Evolutionary conservation across 2,797 vertebrate species (phyloP).

Genomic region (Eupleurogrammus muticus): DNA sequence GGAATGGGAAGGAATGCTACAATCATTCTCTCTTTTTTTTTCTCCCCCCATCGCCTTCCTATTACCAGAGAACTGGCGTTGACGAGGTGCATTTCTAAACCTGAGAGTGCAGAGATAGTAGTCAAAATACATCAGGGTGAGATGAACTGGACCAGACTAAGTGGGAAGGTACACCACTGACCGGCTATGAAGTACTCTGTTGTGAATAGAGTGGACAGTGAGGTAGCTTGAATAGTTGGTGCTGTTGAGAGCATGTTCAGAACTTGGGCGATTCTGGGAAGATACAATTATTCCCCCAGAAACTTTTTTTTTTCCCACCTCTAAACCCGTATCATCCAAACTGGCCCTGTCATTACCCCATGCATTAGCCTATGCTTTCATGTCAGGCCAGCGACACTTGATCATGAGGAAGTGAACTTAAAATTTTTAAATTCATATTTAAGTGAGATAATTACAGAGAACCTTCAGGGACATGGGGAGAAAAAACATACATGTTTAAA

Average conservation of each 20-base stretch:
- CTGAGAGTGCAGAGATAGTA: slow-evolving; percentile 50
- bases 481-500: too few relatives aligned
- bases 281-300: slow-evolving; percentile 53
- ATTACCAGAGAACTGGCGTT: slow-evolving; percentile 55
- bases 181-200: slow-evolving; percentile 24
- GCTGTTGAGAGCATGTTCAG: slow-evolving; percentile 43
- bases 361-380: slow-evolving; percentile 5
- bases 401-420: not conserved
- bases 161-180: slow-evolving; percentile 50
- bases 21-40: slow-evolving; percentile 17
- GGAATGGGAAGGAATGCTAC: slow-evolving; percentile 68
- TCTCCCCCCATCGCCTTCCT: slow-evolving; percentile 43
- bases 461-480: too few relatives aligned
- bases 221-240: slow-evolving; percentile 56
- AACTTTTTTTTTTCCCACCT: slow-evolving; percentile 53
- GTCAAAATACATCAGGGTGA: slow-evolving; percentile 76
- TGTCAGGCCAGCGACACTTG: not conserved
- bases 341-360: slow-evolving; percentile 21
- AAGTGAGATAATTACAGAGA: slow-evolving; percentile 13
- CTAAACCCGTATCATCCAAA: slow-evolving; percentile 54
- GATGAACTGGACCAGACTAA: slow-evolving; percentile 54
- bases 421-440: not conserved
- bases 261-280: slow-evolving; percentile 44
- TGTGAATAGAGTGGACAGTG: slow-evolving; percentile 36
- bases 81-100: slow-evolving; percentile 71